Conservation (phyloP, 2,113 vertebrate species). For the Bombycilla garrulus region DNA sequence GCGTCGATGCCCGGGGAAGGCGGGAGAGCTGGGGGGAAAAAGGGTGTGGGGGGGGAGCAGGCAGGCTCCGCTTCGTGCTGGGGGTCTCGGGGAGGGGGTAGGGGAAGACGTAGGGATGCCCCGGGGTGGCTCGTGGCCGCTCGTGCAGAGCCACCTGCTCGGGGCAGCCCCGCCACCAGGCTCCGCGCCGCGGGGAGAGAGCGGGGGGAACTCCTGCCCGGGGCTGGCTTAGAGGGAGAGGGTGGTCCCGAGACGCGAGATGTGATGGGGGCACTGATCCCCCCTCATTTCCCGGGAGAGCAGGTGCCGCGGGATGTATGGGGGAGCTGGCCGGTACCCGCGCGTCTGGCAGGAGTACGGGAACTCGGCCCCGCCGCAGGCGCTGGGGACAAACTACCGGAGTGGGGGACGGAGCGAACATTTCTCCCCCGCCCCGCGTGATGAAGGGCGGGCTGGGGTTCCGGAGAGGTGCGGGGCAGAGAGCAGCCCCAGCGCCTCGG, state of each 20-base stretch:
- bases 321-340: neutral
- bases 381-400: neutral
- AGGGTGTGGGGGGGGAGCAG: too few species aligned
- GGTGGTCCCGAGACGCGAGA: neutral
- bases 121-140: neutral
- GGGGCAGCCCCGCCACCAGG: neutral
- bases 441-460: neutral
- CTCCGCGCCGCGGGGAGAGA: neutral
- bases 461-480: too few species aligned
- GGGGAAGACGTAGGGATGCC: neutral
- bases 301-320: neutral
- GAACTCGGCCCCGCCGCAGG: neutral
- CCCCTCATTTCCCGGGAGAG: neutral
- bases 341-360: neutral
- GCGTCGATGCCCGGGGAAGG: conserved; percentile 2
- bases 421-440: neutral
- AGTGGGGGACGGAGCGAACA: neutral
- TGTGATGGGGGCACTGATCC: too few species aligned
- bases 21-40: neutral
- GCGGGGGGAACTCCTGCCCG: neutral
- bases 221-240: too few species aligned
- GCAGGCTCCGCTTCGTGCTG: too few species aligned
- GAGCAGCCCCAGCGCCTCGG: neutral
- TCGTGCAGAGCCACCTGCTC: conserved; percentile 12
- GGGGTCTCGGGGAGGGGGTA: neutral